A percentile compares a stretch with the other conserved stretches of the same genome.
Conservation (phyloP, 1,140 invertebrate genomes). For the Drosophila subpulchrella region DNA sequence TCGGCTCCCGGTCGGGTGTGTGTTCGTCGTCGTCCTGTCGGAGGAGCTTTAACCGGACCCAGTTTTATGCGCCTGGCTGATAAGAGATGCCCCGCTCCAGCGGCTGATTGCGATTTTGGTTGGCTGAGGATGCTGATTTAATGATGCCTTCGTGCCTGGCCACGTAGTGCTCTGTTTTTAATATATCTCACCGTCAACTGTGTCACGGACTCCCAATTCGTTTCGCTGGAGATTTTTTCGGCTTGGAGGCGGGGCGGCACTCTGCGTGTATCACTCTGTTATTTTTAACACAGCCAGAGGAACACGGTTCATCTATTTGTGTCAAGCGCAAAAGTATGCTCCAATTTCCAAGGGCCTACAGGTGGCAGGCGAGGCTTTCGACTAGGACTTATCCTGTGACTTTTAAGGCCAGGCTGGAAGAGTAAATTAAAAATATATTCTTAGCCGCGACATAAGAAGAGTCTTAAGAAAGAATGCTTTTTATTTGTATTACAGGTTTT, state of each 20-base stretch:
- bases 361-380: conserved; percentile 11
- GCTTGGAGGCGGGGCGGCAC: conserved; percentile 9
- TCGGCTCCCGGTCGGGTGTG: conserved; percentile 54
- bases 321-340: conserved; percentile 40
- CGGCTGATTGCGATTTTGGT: conserved; percentile 31
- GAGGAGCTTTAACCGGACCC: conserved; percentile 76
- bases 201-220: conserved; percentile 49
- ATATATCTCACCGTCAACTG: conserved; percentile 29
- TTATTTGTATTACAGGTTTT: too few species aligned
- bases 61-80: conserved; percentile 65
- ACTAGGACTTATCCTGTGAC: background rate
- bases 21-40: conserved; percentile 32
- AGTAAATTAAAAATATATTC: background rate
- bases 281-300: conserved; percentile 59
- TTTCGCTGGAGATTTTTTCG: conserved; percentile 31
- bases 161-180: conserved; percentile 27
- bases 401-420: background rate
- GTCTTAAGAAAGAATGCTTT: too few species aligned
- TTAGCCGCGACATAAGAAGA: too few species aligned
- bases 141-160: conserved; percentile 36
- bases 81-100: conserved; percentile 41
- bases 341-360: conserved; percentile 25
- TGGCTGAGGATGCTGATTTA: conserved; percentile 60
- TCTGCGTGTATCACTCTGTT: conserved; percentile 34
- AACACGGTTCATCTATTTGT: conserved; percentile 47